Conservation (phyloP, 2,113 vertebrate genomes). For the Mola mola region DNA sequence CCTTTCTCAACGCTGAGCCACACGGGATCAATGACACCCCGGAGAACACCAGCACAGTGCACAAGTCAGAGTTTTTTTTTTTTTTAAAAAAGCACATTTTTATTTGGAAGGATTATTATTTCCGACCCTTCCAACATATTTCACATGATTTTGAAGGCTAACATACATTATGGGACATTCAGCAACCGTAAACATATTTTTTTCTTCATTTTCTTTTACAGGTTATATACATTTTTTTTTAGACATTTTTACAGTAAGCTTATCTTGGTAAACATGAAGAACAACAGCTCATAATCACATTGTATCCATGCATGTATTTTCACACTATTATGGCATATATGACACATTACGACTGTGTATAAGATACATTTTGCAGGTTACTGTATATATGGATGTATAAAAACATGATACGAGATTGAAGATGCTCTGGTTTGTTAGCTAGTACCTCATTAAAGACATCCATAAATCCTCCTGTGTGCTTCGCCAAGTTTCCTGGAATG, state of each 20-base stretch:
- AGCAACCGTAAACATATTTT: constrained; percentile 41
- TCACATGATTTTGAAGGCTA: constrained; percentile 44
- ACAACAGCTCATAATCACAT: constrained; percentile 40
- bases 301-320: constrained; percentile 50
- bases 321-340: constrained; percentile 26
- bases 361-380: constrained; percentile 38
- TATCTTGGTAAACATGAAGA: constrained; percentile 54
- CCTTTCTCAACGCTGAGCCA: too few species aligned
- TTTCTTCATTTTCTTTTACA: constrained; percentile 55
- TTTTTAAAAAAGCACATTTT: constrained; percentile 2
- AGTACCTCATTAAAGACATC: constrained; percentile 31
- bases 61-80: too few species aligned
- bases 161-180: constrained; percentile 40
- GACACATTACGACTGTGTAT: constrained; percentile 23
- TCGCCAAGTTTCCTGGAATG: constrained; percentile 58
- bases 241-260: constrained; percentile 61
- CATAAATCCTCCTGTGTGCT: constrained; percentile 40
- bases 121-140: constrained; percentile 18
- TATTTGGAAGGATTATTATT: constrained; percentile 41
- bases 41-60: too few species aligned
- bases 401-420: constrained; percentile 47
- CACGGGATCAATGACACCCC: too few species aligned
- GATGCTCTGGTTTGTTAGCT: constrained; percentile 41
- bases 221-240: constrained; percentile 64
- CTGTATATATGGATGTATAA: constrained; percentile 35